These are phyloP conservation scores for Cyprinodon tularosa DNA, from an alignment of 2,113 vertebrate genomes.

Conservation along the genomic window DNA sequence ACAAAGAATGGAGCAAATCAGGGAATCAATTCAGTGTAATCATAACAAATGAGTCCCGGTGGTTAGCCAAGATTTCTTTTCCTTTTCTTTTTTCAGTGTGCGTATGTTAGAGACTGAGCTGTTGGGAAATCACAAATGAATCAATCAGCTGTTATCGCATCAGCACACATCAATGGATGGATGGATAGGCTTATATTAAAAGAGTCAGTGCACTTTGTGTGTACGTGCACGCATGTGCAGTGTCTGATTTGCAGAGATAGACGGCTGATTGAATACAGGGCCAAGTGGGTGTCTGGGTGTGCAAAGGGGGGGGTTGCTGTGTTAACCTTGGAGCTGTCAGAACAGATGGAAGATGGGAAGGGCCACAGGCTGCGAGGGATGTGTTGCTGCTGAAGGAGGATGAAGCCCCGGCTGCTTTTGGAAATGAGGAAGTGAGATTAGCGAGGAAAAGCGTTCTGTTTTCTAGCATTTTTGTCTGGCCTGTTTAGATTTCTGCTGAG, in stretches of 20 bases:
- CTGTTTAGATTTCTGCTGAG: conserved; percentile 33
- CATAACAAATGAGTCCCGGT: conserved; percentile 80
- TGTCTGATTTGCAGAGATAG: conserved; percentile 64
- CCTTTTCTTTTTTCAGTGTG: neutral
- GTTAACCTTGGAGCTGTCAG: conserved; percentile 88
- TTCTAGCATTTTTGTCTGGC: neutral
- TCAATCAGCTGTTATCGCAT: conserved; percentile 81
- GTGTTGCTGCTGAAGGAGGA: conserved; percentile 51
- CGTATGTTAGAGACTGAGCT: conserved; percentile 48
- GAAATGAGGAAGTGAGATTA: conserved; percentile 39
- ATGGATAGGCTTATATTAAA: conserved; percentile 56
- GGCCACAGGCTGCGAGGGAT: conserved; percentile 58
- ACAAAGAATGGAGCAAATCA: conserved; percentile 75
- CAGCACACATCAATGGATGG: conserved; percentile 61
- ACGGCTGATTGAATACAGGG: conserved; percentile 64
- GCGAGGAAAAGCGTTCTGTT: neutral
- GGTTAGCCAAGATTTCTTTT: conserved; percentile 45
- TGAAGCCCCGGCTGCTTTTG: conserved; percentile 48
- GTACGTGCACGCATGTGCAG: conserved; percentile 24
- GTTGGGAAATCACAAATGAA: conserved; percentile 78
- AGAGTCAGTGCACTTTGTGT: conserved; percentile 32
- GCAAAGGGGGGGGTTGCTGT: conserved; percentile 48
- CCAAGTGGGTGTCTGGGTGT: conserved; percentile 56
- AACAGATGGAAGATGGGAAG: conserved; percentile 86
- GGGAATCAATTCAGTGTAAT: conserved; percentile 81